A percentile compares a stretch with the other conserved stretches of the same genome.
Evolutionary conservation across 2,113 vertebrate genomes (phyloP).

Genomic region (Prietella phreatophila): DNA sequence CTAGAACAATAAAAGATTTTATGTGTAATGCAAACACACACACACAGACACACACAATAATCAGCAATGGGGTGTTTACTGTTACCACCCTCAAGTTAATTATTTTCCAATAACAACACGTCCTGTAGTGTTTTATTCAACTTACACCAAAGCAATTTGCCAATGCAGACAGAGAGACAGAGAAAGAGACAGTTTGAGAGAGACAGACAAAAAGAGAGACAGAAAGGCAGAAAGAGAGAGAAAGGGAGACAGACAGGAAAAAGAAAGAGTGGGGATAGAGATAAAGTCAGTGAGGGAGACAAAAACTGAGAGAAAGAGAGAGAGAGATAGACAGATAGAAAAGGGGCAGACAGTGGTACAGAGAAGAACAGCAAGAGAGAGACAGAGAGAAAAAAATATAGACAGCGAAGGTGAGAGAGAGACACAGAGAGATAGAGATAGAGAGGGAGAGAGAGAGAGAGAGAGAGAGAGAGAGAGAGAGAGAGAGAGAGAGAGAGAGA

Average conservation of each 20-base stretch:
- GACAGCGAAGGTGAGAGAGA: neutral
- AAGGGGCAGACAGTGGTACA: neutral
- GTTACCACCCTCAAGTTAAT: neutral
- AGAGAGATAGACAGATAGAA: neutral
- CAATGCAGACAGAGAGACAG: neutral
- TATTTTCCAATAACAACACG: neutral
- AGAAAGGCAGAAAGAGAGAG: neutral
- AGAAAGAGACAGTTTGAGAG: neutral
- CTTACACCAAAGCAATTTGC: neutral
- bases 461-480: no score
- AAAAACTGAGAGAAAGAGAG: neutral
- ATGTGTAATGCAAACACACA: conserved; percentile 17
- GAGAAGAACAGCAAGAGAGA: neutral
- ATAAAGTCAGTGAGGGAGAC: neutral
- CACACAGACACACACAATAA: neutral
- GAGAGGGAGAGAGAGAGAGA: no score
- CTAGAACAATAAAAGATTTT: conserved; percentile 7
- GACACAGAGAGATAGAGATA: no score
- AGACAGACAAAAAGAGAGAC: neutral
- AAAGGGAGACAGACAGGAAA: neutral
- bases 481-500: no score
- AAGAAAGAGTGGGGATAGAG: neutral
- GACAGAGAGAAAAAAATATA: no score
- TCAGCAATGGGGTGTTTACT: neutral
- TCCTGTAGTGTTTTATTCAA: neutral